Evolutionary conservation across 2,888 invertebrate genomes (phyloP), one percentile per base, ranked within the genome.

Genomic region (Eurois occulta): DNA sequence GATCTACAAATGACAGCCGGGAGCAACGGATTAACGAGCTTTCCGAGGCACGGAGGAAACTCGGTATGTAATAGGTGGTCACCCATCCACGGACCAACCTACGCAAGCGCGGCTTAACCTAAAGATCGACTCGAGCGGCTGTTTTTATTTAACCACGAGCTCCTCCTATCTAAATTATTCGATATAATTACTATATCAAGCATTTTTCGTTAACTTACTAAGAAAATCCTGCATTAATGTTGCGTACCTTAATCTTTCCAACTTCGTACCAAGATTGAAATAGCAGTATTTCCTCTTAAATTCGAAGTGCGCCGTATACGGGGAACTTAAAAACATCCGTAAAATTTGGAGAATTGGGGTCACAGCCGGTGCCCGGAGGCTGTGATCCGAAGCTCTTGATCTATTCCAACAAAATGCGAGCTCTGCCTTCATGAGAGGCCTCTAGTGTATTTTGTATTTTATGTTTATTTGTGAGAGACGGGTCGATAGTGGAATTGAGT

Each of bases 301-400:
- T 72, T 58, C 13, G 13, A 58, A 69, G 43, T 68, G 52, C 62
- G 21, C 6, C 28, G 46, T 65, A 38, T 52, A 35, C n/a, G 32
- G 28, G 16, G 18, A 80, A 52, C 52, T 75, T 16, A 32, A 73
- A 82, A 78, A 65, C 21, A 66, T 78, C 28, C 38, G 52, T 67
- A 35, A 70, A 75, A 67, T 82, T 71, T 21, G 7, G 24, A 28
- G 69, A 62, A 75, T 74, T 60, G 48, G 32, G 82, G 85, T 83
- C 80, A 70, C 48, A 71, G 70, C 62, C 52, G 43, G 58, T 80
- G 38, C 55, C 41, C 43, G 43, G 67, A 69, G 60, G 66, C 65
- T 70, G 55, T 28, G 66, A 62, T 67, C n/a, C 11, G 28, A 68
- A 43, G 70, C 13, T 75, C 78, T 73, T 68, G 81, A 85, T 87